These are phyloP conservation scores for Chrysemys picta DNA, from an alignment of 2,113 vertebrate species.

Conservation along the genomic window DNA sequence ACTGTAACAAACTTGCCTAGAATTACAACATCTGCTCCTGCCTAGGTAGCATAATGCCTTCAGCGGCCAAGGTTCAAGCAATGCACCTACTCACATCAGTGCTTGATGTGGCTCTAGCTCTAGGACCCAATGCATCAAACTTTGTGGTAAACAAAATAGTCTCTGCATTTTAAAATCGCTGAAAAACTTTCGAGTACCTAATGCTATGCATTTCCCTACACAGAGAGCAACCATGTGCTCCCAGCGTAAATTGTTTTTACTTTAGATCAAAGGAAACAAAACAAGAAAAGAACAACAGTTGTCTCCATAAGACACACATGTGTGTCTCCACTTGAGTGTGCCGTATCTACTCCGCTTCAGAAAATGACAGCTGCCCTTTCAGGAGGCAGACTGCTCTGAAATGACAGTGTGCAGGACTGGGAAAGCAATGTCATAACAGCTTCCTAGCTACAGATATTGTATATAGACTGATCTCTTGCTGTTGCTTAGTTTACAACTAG, in stretches of 20 bases:
- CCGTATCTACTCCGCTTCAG: accelerated
- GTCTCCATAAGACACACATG: not conserved
- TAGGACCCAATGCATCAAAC: not conserved
- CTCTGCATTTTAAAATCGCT: not conserved
- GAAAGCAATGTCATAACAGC: not conserved
- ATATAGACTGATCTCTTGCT: accelerated
- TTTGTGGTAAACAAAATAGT: not conserved
- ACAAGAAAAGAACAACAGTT: not conserved
- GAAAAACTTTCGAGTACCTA: not conserved
- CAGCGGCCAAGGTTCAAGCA: not conserved
- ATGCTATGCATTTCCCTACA: not conserved
- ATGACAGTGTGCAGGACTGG: accelerated
- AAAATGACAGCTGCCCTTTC: accelerated
- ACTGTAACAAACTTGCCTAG: not conserved
- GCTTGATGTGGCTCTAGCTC: not conserved
- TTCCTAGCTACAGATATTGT: not conserved
- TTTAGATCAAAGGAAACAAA: not conserved
- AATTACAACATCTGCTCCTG: not conserved
- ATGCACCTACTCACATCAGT: not conserved
- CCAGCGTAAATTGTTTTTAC: not conserved
- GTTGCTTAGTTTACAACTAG: not conserved
- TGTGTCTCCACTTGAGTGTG: accelerated
- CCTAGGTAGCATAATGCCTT: not conserved
- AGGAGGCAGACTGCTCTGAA: accelerated
- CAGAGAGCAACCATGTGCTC: accelerated